These are phyloP conservation scores for Pipa parva DNA, from an alignment of 2,113 vertebrate species.

Conservation along the genomic window DNA sequence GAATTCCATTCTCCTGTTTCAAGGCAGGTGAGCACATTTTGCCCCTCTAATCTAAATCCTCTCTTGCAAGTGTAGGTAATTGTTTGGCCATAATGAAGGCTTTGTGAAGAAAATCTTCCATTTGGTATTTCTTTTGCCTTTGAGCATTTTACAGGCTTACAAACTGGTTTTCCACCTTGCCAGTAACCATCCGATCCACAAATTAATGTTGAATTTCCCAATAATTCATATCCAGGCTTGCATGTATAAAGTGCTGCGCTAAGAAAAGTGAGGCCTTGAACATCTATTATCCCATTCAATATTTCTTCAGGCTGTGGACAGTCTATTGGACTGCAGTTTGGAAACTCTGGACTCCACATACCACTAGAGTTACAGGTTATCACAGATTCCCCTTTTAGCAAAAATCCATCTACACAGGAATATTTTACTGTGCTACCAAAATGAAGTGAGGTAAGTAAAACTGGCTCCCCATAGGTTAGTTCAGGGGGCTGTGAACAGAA, in stretches of 20 bases:
- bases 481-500: slow-evolving; percentile 77
- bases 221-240: slow-evolving; percentile 79
- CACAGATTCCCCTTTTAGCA: slow-evolving; percentile 64
- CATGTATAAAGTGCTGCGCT: slow-evolving; percentile 91
- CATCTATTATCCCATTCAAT: slow-evolving; percentile 83
- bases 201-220: slow-evolving; percentile 82
- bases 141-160: slow-evolving; percentile 81
- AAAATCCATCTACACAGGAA: slow-evolving; percentile 84
- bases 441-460: slow-evolving; percentile 58
- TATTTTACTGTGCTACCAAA: slow-evolving; percentile 77
- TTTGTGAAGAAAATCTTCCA: slow-evolving; percentile 72
- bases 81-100: slow-evolving; percentile 78
- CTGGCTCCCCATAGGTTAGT: slow-evolving; percentile 75
- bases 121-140: slow-evolving; percentile 73
- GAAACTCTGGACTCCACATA: slow-evolving; percentile 79
- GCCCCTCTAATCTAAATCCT: slow-evolving; percentile 82
- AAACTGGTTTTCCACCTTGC: slow-evolving; percentile 84
- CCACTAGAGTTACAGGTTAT: slow-evolving; percentile 75
- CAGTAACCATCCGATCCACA: slow-evolving; percentile 90
- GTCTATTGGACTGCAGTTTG: slow-evolving; percentile 88
- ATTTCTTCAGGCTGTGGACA: slow-evolving; percentile 90
- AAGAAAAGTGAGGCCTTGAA: slow-evolving; percentile 94
- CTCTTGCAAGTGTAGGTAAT: slow-evolving; percentile 78
- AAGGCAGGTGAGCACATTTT: slow-evolving; percentile 72
- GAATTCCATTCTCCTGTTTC: slow-evolving; percentile 81